These are phyloP conservation scores for Stylophora pistillata DNA, from an alignment of 64 coral and sea anemone species.

Conservation along the genomic window DNA sequence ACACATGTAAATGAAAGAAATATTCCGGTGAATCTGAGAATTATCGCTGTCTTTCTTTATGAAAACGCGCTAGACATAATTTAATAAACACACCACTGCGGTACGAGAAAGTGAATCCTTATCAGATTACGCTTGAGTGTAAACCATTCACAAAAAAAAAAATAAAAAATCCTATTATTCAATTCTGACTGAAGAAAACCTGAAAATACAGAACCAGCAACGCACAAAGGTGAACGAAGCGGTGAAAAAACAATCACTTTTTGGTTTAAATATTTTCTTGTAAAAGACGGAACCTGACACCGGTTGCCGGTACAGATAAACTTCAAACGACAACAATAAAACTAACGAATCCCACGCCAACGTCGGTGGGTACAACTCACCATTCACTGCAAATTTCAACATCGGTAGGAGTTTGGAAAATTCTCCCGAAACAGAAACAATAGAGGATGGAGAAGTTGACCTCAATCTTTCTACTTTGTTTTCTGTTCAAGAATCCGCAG, in stretches of 20 bases:
- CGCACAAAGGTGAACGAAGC: not conserved
- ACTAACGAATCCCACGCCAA: not conserved
- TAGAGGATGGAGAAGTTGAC: not conserved
- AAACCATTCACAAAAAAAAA: not conserved
- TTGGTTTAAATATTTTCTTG: not conserved
- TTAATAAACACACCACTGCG: not conserved
- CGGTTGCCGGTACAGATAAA: not conserved
- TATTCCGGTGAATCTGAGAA: not conserved
- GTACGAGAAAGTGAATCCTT: not conserved
- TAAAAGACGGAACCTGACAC: not conserved
- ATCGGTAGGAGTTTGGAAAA: not conserved
- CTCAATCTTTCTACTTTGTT: not conserved
- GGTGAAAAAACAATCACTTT: not conserved
- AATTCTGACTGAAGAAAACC: not conserved
- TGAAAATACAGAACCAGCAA: not conserved
- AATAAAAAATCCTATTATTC: not conserved
- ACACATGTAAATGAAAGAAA: not conserved
- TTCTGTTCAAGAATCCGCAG: not conserved
- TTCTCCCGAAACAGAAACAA: not conserved
- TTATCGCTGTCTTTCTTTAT: not conserved
- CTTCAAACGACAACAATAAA: not conserved
- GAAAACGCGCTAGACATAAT: not conserved
- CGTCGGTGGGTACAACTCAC: conserved; percentile 13
- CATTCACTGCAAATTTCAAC: conserved; percentile 57
- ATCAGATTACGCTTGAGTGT: not conserved